A percentile compares a stretch with the other conserved stretches of the same genome.
Evolutionary conservation across 2,888 invertebrate species (phyloP).

Genomic region (Uloborus plumipes): DNA sequence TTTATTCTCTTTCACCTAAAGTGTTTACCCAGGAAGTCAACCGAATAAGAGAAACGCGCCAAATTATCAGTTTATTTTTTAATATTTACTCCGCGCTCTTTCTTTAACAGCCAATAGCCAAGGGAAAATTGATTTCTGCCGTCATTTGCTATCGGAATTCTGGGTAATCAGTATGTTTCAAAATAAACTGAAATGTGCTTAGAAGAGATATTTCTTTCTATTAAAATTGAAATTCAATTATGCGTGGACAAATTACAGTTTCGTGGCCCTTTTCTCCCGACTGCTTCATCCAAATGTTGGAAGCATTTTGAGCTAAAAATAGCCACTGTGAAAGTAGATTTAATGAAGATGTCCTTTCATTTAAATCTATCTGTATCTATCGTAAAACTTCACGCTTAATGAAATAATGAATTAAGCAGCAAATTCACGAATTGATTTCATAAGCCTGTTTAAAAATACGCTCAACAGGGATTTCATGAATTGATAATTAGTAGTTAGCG

Average conservation of each 20-base stretch:
- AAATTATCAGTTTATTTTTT: slow-evolving; percentile 24
- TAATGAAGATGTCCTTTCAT: not conserved
- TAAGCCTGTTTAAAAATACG: too few relatives aligned
- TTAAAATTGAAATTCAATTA: slow-evolving; percentile 42
- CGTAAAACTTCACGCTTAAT: too few relatives aligned
- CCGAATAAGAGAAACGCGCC: slow-evolving; percentile 14
- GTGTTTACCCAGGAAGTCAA: slow-evolving; percentile 15
- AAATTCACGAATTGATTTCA: too few relatives aligned
- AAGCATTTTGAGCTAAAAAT: slow-evolving; percentile 15
- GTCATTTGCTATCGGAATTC: slow-evolving; percentile 22
- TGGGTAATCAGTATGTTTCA: slow-evolving; percentile 21
- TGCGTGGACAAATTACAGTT: slow-evolving; percentile 30
- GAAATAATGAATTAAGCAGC: too few relatives aligned
- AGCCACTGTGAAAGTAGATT: slow-evolving; percentile 13
- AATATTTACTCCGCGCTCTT: not conserved
- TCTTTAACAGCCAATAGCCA: not conserved
- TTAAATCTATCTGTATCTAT: too few relatives aligned
- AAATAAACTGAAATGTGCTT: slow-evolving; percentile 15
- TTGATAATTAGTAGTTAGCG: too few relatives aligned
- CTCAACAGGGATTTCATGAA: too few relatives aligned
- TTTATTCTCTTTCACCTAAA: slow-evolving; percentile 8
- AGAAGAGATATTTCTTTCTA: slow-evolving; percentile 21
- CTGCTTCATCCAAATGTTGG: too few relatives aligned
- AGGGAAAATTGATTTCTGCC: slow-evolving; percentile 35
- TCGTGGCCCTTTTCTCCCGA: slow-evolving; percentile 2